These are phyloP conservation scores for Horisme vitalbata DNA, from an alignment of 2,888 invertebrate genomes.

Conservation along the genomic window DNA sequence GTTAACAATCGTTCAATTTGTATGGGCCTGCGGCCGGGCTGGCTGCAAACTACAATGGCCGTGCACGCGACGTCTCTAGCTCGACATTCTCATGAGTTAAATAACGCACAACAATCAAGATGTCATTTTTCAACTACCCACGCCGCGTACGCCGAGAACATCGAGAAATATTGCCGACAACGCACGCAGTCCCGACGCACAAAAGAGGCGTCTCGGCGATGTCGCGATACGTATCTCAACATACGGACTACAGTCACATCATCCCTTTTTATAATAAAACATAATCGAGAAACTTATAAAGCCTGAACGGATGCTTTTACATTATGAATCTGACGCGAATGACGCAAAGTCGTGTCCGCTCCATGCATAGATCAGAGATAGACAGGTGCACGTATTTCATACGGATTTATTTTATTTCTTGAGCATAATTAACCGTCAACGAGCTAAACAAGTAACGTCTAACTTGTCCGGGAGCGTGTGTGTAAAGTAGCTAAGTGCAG, in stretches of 20 bases:
- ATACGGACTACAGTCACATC: slow-evolving; percentile 63
- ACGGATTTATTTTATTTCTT: slow-evolving; percentile 25
- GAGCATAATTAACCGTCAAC: slow-evolving; percentile 27
- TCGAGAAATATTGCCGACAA: slow-evolving; percentile 78
- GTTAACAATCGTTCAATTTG: slow-evolving; percentile 82
- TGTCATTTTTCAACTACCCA: slow-evolving; percentile 84
- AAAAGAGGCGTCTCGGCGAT: slow-evolving; percentile 71
- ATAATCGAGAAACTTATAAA: slow-evolving; percentile 53
- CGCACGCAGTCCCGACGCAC: slow-evolving; percentile 64
- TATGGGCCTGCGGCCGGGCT: slow-evolving; percentile 59
- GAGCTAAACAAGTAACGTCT: slow-evolving; percentile 33
- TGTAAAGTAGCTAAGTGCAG: slow-evolving; percentile 58
- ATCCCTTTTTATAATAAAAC: slow-evolving; percentile 54
- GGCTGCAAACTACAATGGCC: slow-evolving; percentile 59
- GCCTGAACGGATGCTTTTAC: slow-evolving; percentile 42
- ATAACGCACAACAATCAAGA: slow-evolving; percentile 82
- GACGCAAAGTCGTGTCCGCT: slow-evolving; percentile 28
- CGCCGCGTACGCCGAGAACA: slow-evolving; percentile 64
- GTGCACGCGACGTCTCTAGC: slow-evolving; percentile 69
- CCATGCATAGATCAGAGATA: slow-evolving; percentile 25
- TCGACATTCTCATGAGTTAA: slow-evolving; percentile 79
- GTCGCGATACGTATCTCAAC: slow-evolving; percentile 75
- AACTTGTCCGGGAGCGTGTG: slow-evolving; percentile 38
- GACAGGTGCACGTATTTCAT: slow-evolving; percentile 27
- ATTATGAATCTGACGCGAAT: slow-evolving; percentile 41